phyloP scores from a whole-genome alignment of 2,113 vertebrate species.

The Tupaia chinensis region DNA sequence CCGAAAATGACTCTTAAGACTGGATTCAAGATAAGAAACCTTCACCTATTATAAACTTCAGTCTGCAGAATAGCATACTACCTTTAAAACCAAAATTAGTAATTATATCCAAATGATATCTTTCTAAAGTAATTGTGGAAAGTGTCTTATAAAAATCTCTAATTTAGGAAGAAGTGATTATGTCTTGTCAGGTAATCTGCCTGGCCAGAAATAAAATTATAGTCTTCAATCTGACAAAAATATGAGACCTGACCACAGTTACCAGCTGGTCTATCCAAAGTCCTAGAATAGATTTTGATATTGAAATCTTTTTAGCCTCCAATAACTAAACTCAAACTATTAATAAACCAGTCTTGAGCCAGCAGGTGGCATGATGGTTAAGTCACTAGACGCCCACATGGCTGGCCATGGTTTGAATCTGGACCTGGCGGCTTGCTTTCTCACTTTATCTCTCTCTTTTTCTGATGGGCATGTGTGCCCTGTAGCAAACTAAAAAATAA shows the following conservation, averaged over 20 bases:
- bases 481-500: too few species aligned
- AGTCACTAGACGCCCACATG: too few species aligned
- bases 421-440: too few species aligned
- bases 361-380: too few species aligned
- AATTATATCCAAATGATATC: constrained; percentile 96
- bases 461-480: too few species aligned
- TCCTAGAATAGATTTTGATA: constrained; percentile 90
- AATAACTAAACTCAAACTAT: constrained; percentile 94
- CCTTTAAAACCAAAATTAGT: constrained; percentile 88
- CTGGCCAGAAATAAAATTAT: constrained; percentile 86
- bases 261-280: constrained; percentile 88
- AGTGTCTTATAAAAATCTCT: constrained; percentile 88
- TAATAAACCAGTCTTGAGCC: constrained; percentile 80
- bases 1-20: constrained; percentile 81
- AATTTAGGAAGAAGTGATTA: too few species aligned
- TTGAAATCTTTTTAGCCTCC: constrained; percentile 93
- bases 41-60: constrained; percentile 88
- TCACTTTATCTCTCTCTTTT: too few species aligned
- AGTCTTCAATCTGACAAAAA: constrained; percentile 87
- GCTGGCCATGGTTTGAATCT: too few species aligned
- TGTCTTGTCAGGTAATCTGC: constrained; percentile 91
- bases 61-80: constrained; percentile 90
- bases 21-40: constrained; percentile 86
- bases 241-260: constrained; percentile 86
- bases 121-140: constrained; percentile 92